Evolutionary conservation across 2,113 vertebrate species (phyloP).

Genomic region (Lophius piscatorius): DNA sequence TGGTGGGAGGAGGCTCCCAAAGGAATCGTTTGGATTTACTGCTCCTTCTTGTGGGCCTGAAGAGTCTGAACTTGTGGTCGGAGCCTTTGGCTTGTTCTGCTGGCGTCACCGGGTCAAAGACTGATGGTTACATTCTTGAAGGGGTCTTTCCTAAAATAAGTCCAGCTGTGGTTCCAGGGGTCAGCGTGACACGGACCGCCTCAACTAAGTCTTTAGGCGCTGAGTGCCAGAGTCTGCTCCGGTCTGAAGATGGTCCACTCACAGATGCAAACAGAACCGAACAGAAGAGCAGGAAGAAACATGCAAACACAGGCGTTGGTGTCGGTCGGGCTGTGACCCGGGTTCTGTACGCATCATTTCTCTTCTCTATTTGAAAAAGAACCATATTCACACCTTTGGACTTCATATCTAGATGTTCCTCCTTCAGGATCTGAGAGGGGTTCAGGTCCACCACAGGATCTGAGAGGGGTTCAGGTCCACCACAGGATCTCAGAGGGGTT

Average conservation of each 20-base stretch:
- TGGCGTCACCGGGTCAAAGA: conserved; percentile 36
- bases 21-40: conserved; percentile 53
- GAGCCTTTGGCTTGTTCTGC: conserved; percentile 10
- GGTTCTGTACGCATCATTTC: too few relatives aligned
- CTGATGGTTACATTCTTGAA: conserved; percentile 49
- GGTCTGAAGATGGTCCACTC: not conserved
- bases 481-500: too few relatives aligned
- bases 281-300: not conserved
- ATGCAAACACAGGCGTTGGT: not conserved
- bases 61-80: conserved; percentile 42
- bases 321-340: too few relatives aligned
- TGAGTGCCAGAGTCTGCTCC: not conserved
- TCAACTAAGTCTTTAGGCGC: conserved; percentile 26
- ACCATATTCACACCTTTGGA: too few relatives aligned
- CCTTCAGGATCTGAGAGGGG: too few relatives aligned
- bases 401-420: too few relatives aligned
- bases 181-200: conserved; percentile 49
- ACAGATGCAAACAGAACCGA: not conserved
- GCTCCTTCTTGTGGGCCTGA: conserved; percentile 41
- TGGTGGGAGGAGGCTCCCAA: conserved; percentile 32
- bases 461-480: too few relatives aligned
- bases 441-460: too few relatives aligned
- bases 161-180: conserved; percentile 48
- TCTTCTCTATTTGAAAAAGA: too few relatives aligned
- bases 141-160: conserved; percentile 66